Base-by-base conservation (phyloP, 2,888 invertebrate genomes). In the Lepetodrilus schrolli region DNA sequence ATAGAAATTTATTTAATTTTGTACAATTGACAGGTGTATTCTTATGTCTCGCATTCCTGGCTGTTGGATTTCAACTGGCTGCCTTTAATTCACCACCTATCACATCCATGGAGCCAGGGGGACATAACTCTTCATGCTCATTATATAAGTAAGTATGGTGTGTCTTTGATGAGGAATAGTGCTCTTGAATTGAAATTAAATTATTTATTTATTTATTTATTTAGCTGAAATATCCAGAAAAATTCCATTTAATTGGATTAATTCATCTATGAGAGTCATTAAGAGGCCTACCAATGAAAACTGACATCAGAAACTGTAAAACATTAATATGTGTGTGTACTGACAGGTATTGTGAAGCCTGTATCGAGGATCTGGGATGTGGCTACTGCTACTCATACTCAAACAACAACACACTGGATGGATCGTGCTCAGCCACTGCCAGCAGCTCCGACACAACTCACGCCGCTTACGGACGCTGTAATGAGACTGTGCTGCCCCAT, bases 371-470 rank as follows among this genome's bases (percentile, higher is more conserved):
- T 73, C 81, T 80, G 4, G 74, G 84, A 13, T 92, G 92, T 87
- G 92, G 92, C 0, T 92, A 89, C 80, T 92, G 92, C 80, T 92
- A 88, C 78, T 79, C 73, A 66, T 82, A 82, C 49, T 72, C 71
- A 47, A 78, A 75, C n/a, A 76, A 77, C 2, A 80, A 78, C 26
- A 78, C 84, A 5, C 74, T 77, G 0, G 89, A 90, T 79, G 89
- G 90, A 0, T 88, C 90, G 0, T 91, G 91, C 81, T 74, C 91
- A 13, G 73, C 81, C 8, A 82, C 76, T 4, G 36, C 36, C 3
- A 5, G 75, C 20, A 74, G 75, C n/a, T 73, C 82, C 8, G 78
- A 83, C n/a, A 79, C 77, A 5, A 36, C 70, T 4, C 79, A 79
- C 66, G 80, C 84, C 38, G 66, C 74, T 13, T 58, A 58, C 23